Percentiles rank a stretch among this genome's conserved stretches.
Conservation (phyloP, 2,797 vertebrate species). For the Smutsia gigantea region DNA sequence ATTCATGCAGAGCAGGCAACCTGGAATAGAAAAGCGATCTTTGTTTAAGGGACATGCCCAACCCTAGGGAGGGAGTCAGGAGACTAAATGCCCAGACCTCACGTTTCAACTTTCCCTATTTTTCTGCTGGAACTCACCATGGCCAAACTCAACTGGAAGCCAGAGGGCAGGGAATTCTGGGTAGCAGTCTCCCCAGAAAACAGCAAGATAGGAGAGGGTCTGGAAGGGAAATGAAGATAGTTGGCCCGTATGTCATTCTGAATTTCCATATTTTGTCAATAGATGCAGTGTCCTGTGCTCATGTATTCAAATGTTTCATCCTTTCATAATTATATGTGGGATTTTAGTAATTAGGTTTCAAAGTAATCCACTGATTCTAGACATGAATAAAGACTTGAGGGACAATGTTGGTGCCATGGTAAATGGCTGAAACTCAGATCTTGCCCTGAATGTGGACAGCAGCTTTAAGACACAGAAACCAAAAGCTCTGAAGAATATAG, state of each 20-base stretch:
- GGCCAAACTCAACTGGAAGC: neutral
- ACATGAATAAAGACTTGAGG: neutral
- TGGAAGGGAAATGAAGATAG: neutral
- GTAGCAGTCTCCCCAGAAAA: neutral
- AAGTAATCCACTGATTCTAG: neutral
- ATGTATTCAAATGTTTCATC: neutral
- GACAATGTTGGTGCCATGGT: neutral
- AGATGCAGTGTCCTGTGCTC: neutral
- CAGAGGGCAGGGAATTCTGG: neutral
- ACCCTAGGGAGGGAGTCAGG: neutral
- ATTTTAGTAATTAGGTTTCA: neutral
- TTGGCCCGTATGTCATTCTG: neutral
- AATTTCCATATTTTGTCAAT: constrained; percentile 11
- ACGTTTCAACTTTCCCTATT: neutral
- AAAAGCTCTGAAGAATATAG: neutral
- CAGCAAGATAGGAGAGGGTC: accelerated
- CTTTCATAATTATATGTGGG: neutral
- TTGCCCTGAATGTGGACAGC: neutral
- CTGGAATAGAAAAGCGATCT: neutral
- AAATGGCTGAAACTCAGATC: neutral
- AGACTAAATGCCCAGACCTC: neutral
- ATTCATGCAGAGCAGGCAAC: neutral
- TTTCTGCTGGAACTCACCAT: neutral
- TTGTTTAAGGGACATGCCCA: accelerated
- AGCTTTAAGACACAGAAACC: neutral